phyloP scores from a whole-genome alignment of 2,888 invertebrate species.

The Andrena chrysosceles region DNA sequence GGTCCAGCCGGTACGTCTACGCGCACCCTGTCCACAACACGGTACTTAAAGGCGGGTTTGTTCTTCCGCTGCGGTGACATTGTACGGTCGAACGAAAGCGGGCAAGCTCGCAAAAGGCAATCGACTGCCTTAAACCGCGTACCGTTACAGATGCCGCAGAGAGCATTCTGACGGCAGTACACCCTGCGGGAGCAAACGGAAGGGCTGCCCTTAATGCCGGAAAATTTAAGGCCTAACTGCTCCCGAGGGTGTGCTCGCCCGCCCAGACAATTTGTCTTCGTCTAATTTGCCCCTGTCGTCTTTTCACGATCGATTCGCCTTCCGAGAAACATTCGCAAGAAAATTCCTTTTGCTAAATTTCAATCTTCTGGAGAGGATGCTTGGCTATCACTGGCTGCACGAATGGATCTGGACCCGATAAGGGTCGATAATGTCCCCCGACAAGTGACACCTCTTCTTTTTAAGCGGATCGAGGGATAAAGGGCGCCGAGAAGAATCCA shows the following conservation, averaged over 20 bases:
- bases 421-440: background rate
- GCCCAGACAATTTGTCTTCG: slow-evolving; percentile 51
- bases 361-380: no score
- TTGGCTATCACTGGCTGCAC: background rate
- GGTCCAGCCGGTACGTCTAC: slow-evolving; percentile 48
- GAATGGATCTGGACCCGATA: background rate
- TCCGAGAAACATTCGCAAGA: background rate
- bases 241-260: slow-evolving; percentile 11
- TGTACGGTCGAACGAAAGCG: slow-evolving; percentile 33
- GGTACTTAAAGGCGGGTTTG: slow-evolving; percentile 58
- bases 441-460: background rate
- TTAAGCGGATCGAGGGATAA: background rate
- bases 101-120: slow-evolving; percentile 49
- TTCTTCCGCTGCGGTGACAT: slow-evolving; percentile 42
- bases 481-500: background rate
- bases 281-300: slow-evolving; percentile 26
- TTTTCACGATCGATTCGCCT: background rate
- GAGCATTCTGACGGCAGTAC: slow-evolving; percentile 4
- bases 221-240: slow-evolving; percentile 54
- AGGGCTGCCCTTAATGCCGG: slow-evolving; percentile 48
- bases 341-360: no score
- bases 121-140: slow-evolving; percentile 50
- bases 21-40: slow-evolving; percentile 23
- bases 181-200: slow-evolving; percentile 28
- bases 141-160: slow-evolving; percentile 55